Conservation (phyloP, 1,140 invertebrate genomes). For the Drosophila funebris region DNA sequence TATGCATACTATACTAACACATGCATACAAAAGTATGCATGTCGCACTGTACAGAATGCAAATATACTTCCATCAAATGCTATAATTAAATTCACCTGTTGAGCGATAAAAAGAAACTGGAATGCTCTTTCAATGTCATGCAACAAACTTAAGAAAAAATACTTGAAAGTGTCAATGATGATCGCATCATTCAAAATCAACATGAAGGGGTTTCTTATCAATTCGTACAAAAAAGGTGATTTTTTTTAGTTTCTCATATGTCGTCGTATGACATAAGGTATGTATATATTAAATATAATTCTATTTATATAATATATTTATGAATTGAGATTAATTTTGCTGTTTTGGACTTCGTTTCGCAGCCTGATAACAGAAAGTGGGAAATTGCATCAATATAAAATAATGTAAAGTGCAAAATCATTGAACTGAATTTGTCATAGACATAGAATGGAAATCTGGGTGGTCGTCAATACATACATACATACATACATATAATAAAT, state of each 20-base stretch:
- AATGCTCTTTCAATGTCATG: constrained; percentile 8
- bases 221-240: constrained; percentile 21
- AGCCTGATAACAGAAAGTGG: constrained; percentile 5
- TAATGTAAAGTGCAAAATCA: constrained; percentile 46
- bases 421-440: constrained; percentile 52
- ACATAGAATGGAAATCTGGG: not conserved
- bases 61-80: constrained; percentile 17
- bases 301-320: constrained; percentile 21
- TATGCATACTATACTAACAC: constrained; percentile 11
- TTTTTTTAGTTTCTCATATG: too few species aligned
- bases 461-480: too few species aligned
- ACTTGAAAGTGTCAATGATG: constrained; percentile 5
- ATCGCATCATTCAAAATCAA: constrained; percentile 56
- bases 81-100: constrained; percentile 25
- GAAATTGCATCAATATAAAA: constrained; percentile 25
- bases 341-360: constrained; percentile 33
- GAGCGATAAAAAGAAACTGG: constrained; percentile 22
- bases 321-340: constrained; percentile 28
- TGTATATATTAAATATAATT: constrained; percentile 20
- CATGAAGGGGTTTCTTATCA: constrained; percentile 60
- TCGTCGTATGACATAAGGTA: constrained; percentile 57
- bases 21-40: constrained; percentile 8
- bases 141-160: constrained; percentile 4
- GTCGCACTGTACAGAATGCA: constrained; percentile 31
- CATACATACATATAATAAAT: too few species aligned